These are phyloP conservation scores for Gortyna flavago DNA, from an alignment of 2,888 invertebrate species.

Conservation along the genomic window DNA sequence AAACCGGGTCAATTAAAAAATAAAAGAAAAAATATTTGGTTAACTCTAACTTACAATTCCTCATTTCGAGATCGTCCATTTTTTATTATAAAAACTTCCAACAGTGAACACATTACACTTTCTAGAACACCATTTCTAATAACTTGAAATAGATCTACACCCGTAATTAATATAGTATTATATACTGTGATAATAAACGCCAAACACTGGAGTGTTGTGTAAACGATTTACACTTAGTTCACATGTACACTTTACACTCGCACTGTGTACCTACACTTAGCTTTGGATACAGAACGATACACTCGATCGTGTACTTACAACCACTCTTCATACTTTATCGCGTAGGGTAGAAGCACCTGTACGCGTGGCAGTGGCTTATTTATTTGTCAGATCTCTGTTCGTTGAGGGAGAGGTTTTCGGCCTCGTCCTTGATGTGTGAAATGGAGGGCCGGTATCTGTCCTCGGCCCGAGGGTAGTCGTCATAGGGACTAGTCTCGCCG, in stretches of 20 bases:
- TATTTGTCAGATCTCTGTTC: conserved; percentile 89
- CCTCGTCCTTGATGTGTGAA: conserved; percentile 87
- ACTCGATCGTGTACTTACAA: conserved; percentile 12
- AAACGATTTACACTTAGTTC: conserved; percentile 50
- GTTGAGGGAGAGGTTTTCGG: conserved; percentile 88
- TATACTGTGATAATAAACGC: conserved; percentile 70
- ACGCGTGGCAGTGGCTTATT: conserved; percentile 37
- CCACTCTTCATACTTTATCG: background rate
- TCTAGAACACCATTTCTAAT: conserved; percentile 82
- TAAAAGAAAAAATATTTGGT: conserved; percentile 83
- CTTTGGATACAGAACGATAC: conserved; percentile 25
- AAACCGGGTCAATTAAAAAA: conserved; percentile 84
- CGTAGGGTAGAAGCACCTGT: background rate
- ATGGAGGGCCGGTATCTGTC: conserved; percentile 85
- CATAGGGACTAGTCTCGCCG: conserved; percentile 86
- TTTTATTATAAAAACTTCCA: conserved; percentile 78
- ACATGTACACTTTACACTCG: conserved; percentile 52
- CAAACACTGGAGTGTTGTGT: conserved; percentile 65
- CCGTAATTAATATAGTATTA: conserved; percentile 83
- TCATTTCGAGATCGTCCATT: conserved; percentile 80
- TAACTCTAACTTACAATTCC: conserved; percentile 81
- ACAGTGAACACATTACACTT: conserved; percentile 87
- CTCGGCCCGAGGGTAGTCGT: conserved; percentile 84
- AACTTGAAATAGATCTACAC: conserved; percentile 87
- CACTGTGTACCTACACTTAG: conserved; percentile 42